Base-by-base conservation (phyloP, 2,797 vertebrate genomes). In the Pseudochromis fuscus region DNA sequence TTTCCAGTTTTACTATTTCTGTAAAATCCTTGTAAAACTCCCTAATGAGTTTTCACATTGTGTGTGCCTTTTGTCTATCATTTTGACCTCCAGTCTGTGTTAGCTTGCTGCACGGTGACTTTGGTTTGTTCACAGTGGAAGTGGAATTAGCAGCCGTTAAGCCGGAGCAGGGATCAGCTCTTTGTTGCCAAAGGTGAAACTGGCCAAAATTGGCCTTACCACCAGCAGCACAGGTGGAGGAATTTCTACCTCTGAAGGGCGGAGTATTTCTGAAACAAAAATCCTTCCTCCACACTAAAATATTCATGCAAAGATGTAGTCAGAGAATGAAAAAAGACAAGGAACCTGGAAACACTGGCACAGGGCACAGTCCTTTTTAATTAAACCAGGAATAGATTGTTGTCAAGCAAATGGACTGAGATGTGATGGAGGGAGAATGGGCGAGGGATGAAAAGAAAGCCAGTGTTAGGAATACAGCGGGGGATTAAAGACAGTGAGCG, bases 401-500 rank as follows among this genome's bases (percentile, higher is more conserved):
- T 88, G 80, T 88, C 66, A 67, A 73, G 84, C 71, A 84, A 87
- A 85, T 72, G 80, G 63, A 60, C 52, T 9, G 49, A 87, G 82
- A 87, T 82, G 73, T 77, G 84, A 78, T 78, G 53, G 78, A 70
- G 53, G 33, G 62, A 67, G 70, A 79, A 67, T 23, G 77, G 83
- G 75, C 42, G 25, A 77, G 64, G 74, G 85, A 92, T 83, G 78
- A 88, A 87, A 86, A 82, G 87, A 58, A 79, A 79, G 70, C 63
- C 31, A 28, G 69, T 35, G 82, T 72, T 61, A 25, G 72, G 87
- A 82, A 77, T 85, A 71, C 83, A 78, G 82, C 71, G 19, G 83
- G 87, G 87, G 90, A 90, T 90, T 87, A 88, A 90, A 90, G 89
- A 81, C 87, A 72, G 84, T 86, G 89, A 89, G 90, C 81, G 88